Evolutionary conservation across 2,888 invertebrate species (phyloP), one percentile per base, ranked within the genome.

Genomic region (Iphiclides podalirius): DNA sequence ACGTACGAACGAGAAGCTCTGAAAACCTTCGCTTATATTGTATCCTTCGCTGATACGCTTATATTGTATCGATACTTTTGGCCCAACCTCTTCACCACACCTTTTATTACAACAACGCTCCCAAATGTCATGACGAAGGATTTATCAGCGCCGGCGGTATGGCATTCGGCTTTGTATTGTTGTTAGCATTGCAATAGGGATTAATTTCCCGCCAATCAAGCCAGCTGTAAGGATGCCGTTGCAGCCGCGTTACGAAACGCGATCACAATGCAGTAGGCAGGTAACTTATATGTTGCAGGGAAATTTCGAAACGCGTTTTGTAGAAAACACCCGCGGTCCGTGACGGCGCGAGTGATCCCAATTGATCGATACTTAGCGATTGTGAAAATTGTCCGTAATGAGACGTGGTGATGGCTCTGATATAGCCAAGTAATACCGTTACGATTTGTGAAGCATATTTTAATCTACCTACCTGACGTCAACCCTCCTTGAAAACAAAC

Each of bases 211-310:
- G 49, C 33, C n/a, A 33, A 37, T 4, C 20, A 31, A 31, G 11
- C n/a, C 31, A 31, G 11, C 8, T 13, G 38, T 23, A 50, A 50
- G 50, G 49, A 49, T 49, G 34, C 26, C 41, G 11, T 15, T 14
- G 38, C 26, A 41, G 28, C 6, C 20, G 20, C n/a, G 20, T 55
- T 50, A 47, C 53, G 48, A 52, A 47, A 54, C 20, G 16, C 35
- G 52, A 49, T 54, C 46, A 55, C 52, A 55, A 50, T 47, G 50
- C 49, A 53, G 47, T 42, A 45, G 44, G 16, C 40, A 26, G 35
- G 16, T 46, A n/a, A 52, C 52, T 47, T 47, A 47, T 36, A 50
- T 31, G 50, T 40, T 45, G 50, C 50, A 45, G 40, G 45, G 28
- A 49, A 34, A 44, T 50, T 50, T 41, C 50, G 50, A 45, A 50